A percentile compares a stretch with the other conserved stretches of the same genome.
Conservation (phyloP, 2,113 vertebrate species). For the Hepsetus odoe region DNA sequence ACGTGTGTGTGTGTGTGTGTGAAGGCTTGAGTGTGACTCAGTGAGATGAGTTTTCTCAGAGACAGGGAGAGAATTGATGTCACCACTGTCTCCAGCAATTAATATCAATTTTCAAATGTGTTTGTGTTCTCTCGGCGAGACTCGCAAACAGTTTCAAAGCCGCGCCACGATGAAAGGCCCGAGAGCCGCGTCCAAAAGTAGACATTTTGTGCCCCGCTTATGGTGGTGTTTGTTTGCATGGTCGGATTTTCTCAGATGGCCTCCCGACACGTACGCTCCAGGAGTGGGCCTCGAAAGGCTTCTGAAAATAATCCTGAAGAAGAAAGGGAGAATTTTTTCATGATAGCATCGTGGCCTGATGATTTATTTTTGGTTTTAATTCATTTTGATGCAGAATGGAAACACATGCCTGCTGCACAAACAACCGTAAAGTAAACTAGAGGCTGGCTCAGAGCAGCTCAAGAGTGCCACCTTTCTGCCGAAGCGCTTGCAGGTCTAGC, state of each 20-base stretch:
- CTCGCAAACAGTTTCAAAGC: constrained; percentile 8
- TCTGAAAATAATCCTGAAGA: constrained; percentile 24
- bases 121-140: neutral
- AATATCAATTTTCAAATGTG: constrained; percentile 13
- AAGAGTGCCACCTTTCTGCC: constrained; percentile 47
- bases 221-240: constrained; percentile 22
- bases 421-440: neutral
- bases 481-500: neutral
- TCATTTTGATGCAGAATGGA: constrained; percentile 43
- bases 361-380: constrained; percentile 38
- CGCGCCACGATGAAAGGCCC: neutral
- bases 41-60: constrained; percentile 15
- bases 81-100: constrained; percentile 12
- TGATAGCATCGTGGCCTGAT: constrained; percentile 33
- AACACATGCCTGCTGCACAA: constrained; percentile 49
- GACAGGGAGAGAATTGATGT: constrained; percentile 2
- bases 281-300: neutral
- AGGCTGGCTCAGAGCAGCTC: constrained; percentile 25
- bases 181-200: constrained; percentile 27
- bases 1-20: constrained; percentile 11
- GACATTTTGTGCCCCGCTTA: constrained; percentile 40
- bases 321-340: constrained; percentile 25
- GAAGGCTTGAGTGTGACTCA: constrained; percentile 1
- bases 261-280: neutral
- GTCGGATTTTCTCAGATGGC: constrained; percentile 12